phyloP scores from a whole-genome alignment of 2,113 vertebrate genomes.

The Ceratotherium simum region DNA sequence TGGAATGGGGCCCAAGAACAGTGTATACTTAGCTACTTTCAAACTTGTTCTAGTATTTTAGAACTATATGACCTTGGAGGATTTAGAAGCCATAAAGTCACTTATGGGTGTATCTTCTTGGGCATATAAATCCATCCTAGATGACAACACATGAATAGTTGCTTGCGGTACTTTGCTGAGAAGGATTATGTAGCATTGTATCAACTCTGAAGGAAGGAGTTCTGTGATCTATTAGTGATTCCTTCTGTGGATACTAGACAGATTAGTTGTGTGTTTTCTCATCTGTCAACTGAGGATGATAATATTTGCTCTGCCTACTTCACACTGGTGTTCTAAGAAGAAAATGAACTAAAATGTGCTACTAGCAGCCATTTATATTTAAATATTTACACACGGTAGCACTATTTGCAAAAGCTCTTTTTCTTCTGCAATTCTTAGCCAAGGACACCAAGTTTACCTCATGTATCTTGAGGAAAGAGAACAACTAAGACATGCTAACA shows the following conservation, averaged over 20 bases:
- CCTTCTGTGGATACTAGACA: not conserved
- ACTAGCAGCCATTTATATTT: not conserved
- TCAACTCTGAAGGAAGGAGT: not conserved
- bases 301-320: not conserved
- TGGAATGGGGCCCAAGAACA: not conserved
- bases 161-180: not conserved
- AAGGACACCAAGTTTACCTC: not conserved
- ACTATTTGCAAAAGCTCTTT: not conserved
- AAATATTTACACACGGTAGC: not conserved
- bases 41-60: not conserved
- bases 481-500: not conserved
- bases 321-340: not conserved
- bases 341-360: not conserved
- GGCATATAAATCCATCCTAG: not conserved
- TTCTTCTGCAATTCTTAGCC: not conserved
- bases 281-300: not conserved
- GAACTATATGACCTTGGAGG: not conserved
- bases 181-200: not conserved
- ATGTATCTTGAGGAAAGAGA: not conserved
- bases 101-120: not conserved
- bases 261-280: not conserved
- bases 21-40: not conserved
- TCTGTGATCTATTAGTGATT: not conserved
- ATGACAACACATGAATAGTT: not conserved
- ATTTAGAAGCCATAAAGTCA: fast-evolving